Conservation (phyloP, 2,888 invertebrate genomes). For the Graphium colonna region DNA sequence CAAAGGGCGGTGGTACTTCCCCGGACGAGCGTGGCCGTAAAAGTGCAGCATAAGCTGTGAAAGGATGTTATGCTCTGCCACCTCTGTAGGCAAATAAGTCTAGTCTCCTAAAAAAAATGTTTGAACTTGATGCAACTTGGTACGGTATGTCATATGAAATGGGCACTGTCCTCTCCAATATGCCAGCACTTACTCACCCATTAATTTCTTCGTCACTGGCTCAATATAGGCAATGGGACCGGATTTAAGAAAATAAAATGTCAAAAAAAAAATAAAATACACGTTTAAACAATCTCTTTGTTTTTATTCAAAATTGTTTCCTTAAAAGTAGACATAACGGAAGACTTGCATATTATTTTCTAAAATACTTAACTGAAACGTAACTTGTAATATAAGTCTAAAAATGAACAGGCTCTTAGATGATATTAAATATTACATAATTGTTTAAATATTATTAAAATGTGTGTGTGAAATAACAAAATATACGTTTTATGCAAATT, state of each 20-base stretch:
- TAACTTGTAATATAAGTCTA: background rate
- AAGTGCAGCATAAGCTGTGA: too few relatives aligned
- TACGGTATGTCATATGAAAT: too few relatives aligned
- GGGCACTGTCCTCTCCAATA: too few relatives aligned
- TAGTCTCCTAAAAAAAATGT: too few relatives aligned
- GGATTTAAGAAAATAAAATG: constrained; percentile 1
- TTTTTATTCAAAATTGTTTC: constrained; percentile 21
- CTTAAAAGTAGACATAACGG: constrained; percentile 10
- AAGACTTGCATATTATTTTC: constrained; percentile 21
- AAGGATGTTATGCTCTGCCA: too few relatives aligned
- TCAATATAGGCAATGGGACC: too few relatives aligned
- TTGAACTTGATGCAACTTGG: too few relatives aligned
- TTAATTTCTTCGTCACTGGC: too few relatives aligned
- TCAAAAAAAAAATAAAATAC: background rate
- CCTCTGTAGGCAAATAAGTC: too few relatives aligned
- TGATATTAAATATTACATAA: background rate
- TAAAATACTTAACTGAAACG: constrained; percentile 29
- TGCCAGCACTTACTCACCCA: too few relatives aligned
- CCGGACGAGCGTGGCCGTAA: too few relatives aligned
- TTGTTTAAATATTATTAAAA: background rate
- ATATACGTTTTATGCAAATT: background rate
- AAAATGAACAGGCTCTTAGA: background rate
- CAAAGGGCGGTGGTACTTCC: too few relatives aligned
- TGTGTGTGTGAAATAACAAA: background rate
- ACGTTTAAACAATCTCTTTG: constrained; percentile 6